phyloP scores from a whole-genome alignment of 2,113 vertebrate genomes.

The Phyllostomus discolor region DNA sequence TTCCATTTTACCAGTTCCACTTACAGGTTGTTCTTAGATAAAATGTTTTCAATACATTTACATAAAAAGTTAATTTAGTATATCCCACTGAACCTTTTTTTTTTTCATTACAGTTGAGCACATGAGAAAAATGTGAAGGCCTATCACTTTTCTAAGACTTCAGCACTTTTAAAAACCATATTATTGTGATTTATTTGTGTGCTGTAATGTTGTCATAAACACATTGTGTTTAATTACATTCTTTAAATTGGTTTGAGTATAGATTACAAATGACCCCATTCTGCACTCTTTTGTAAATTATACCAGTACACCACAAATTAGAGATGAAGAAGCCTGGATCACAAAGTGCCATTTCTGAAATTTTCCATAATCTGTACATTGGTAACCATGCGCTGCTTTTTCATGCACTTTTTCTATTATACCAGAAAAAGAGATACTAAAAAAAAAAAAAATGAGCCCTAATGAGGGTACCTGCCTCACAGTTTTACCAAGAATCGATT shows the following conservation, averaged over 20 bases:
- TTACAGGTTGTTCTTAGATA: background rate
- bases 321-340: background rate
- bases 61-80: background rate
- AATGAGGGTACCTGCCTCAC: background rate
- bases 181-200: background rate
- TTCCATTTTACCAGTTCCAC: background rate
- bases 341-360: background rate
- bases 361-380: background rate
- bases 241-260: background rate
- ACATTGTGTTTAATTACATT: background rate
- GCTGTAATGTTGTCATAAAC: background rate
- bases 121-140: background rate
- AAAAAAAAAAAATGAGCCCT: background rate
- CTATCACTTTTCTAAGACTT: background rate
- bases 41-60: background rate
- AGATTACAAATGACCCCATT: background rate
- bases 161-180: slow-evolving; percentile 28
- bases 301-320: background rate
- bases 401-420: background rate
- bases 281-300: background rate
- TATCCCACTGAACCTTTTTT: background rate
- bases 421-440: background rate
- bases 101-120: background rate
- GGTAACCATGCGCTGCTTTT: background rate
- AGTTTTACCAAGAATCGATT: background rate